These are phyloP conservation scores for Caligus rogercresseyi DNA, from an alignment of 1,140 invertebrate genomes.

Conservation along the genomic window DNA sequence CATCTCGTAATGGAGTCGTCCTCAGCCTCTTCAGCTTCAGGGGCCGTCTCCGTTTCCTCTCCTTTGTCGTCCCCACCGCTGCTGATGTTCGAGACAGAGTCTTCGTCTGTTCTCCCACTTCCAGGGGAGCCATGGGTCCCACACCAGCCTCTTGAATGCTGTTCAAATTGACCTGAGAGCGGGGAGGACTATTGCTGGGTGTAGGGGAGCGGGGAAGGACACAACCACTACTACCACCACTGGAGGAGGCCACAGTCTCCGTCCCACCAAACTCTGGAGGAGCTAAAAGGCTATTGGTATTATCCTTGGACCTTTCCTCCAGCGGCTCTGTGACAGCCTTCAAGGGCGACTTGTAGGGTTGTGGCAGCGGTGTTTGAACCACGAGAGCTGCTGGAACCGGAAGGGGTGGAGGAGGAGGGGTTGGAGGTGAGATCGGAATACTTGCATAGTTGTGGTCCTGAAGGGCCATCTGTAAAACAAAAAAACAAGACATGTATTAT, in stretches of 20 bases:
- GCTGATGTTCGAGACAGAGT: background rate
- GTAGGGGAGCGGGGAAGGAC: background rate
- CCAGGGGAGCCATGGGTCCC: slow-evolving; percentile 18
- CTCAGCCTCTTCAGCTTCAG: slow-evolving; percentile 45
- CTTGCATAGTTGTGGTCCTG: slow-evolving; percentile 18
- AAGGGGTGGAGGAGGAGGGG: slow-evolving; percentile 7
- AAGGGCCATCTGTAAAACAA: slow-evolving; percentile 15
- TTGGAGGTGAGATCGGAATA: slow-evolving; percentile 10
- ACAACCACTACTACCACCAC: background rate
- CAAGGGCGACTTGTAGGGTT: background rate
- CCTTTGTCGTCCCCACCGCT: slow-evolving; percentile 40
- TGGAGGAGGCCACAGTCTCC: background rate
- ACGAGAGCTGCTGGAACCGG: background rate
- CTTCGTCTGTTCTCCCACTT: background rate
- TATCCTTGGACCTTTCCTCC: background rate
- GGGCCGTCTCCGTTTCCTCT: slow-evolving; percentile 69
- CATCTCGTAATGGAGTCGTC: slow-evolving; percentile 74
- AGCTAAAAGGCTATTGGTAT: background rate
- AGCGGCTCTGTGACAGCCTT: background rate
- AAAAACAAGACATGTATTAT: no score
- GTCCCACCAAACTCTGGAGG: background rate
- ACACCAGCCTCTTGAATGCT: slow-evolving; percentile 19
- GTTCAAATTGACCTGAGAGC: slow-evolving; percentile 1
- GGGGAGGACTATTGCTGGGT: background rate
- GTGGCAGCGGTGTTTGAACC: background rate